Evolutionary conservation across 2,888 invertebrate species (phyloP).

Genomic region (Andricus quercusramuli): DNA sequence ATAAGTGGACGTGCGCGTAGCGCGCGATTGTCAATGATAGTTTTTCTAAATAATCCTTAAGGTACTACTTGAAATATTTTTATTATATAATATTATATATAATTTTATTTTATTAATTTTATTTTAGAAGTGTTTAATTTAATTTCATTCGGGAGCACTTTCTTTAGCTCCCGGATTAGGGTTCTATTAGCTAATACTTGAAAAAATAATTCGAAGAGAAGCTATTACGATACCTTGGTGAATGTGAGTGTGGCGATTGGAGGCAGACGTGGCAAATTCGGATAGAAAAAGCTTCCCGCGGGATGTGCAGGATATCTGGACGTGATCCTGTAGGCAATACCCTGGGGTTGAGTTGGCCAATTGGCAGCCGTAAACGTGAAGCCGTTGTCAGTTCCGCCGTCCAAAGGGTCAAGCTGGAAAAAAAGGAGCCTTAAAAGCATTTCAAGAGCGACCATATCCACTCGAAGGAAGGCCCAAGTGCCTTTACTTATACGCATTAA

Average conservation of each 20-base stretch:
- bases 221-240: constrained; percentile 85
- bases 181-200: background rate
- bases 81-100: no score
- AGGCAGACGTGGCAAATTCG: constrained; percentile 91
- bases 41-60: no score
- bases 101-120: no score
- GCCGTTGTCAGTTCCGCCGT: constrained; percentile 96
- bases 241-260: constrained; percentile 95
- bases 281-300: constrained; percentile 96
- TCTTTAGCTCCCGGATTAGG: background rate
- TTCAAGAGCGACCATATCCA: constrained; percentile 27
- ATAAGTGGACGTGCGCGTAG: no score
- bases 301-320: constrained; percentile 94
- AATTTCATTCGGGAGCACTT: background rate
- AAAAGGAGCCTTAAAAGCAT: constrained; percentile 39
- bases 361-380: constrained; percentile 98
- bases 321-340: constrained; percentile 93
- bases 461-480: background rate
- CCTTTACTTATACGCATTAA: background rate
- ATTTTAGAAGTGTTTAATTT: background rate
- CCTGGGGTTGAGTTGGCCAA: constrained; percentile 95
- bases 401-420: constrained; percentile 90
- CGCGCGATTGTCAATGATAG: no score
- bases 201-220: background rate
- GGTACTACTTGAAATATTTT: no score